Evolutionary conservation across 2,888 invertebrate species (phyloP), one percentile per base, ranked within the genome.

Genomic region (Phymatocera aterrima): DNA sequence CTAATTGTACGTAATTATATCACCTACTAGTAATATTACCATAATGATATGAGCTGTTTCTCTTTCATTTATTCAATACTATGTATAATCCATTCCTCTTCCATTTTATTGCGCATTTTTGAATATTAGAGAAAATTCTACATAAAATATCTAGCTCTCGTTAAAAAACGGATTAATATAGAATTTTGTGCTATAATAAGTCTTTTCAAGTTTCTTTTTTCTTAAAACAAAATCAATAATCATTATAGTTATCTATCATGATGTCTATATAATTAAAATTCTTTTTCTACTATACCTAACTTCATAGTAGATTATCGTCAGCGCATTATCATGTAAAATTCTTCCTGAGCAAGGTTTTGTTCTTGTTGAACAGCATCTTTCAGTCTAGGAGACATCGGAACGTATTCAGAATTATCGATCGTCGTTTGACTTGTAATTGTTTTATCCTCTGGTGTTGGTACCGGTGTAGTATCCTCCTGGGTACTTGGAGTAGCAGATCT

Each of bases 341-440:
- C 87, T 60, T 90, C 88, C 80, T 84, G 85, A 34, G 81, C 43
- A 57, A 82, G 68, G 24, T 83, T 81, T 54, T 82, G 79, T n/a
- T 83, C 82, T 31, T 83, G 80, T 60, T 85, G 82, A 8, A 85
- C 79, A 3, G 86, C 82, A 46, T 87, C 87, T 77, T 86, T 86
- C n/a, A 87, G 81, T 70, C 88, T 85, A 6, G 90, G 89, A n/a
- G 88, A 89, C 90, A 90, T 90, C 2, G 88, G 87, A 70, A 90
- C 90, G 61, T 90, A 90, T 74, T 88, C 88, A 10, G 87, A 88
- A 61, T 84, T 84, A 18, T 89, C 88, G 8, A 85, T 77, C 3
- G 77, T 54, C 4, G 79, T 78, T 12, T 79, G 81, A 48, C 80
- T 60, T 18, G 72, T 24, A 28, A 46, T 57, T 34, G 78, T 74